A percentile compares a stretch with the other conserved stretches of the same genome.
Conservation (phyloP, 2,113 vertebrate genomes). For the Vidua macroura region DNA sequence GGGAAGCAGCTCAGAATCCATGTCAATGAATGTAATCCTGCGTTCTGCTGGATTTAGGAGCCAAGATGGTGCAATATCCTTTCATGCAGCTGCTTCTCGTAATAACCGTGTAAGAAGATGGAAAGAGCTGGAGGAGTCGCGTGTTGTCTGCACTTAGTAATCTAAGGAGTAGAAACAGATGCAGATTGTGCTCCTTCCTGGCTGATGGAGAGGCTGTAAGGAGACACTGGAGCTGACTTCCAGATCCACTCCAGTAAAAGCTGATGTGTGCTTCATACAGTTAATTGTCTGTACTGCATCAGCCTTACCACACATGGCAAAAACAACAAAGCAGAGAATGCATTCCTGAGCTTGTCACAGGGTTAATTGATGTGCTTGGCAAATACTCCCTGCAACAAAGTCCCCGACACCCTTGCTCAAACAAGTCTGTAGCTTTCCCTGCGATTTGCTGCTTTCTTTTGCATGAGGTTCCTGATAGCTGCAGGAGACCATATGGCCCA, state of each 20-base stretch:
- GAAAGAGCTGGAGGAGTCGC: constrained; percentile 9
- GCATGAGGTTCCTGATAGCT: background rate
- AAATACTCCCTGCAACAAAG: background rate
- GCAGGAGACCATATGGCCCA: constrained; percentile 18
- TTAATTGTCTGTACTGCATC: background rate
- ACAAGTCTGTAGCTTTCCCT: background rate
- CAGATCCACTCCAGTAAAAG: background rate
- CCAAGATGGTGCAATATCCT: background rate
- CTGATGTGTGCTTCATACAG: rapidly evolving
- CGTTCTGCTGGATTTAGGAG: background rate
- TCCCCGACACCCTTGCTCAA: background rate
- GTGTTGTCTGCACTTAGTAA: constrained; percentile 14
- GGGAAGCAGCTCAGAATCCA: background rate
- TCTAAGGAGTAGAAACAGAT: constrained; percentile 17
- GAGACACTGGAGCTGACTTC: background rate
- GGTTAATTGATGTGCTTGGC: background rate
- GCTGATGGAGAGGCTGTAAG: background rate
- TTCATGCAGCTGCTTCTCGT: background rate
- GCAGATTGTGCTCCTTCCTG: background rate
- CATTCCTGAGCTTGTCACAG: background rate
- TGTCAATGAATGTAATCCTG: constrained; percentile 24
- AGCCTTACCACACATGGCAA: background rate
- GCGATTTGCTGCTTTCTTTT: background rate
- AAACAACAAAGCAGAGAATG: background rate
- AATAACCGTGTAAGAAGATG: constrained; percentile 1